phyloP scores from a whole-genome alignment of 2,888 invertebrate species.

The Pammene aurita region DNA sequence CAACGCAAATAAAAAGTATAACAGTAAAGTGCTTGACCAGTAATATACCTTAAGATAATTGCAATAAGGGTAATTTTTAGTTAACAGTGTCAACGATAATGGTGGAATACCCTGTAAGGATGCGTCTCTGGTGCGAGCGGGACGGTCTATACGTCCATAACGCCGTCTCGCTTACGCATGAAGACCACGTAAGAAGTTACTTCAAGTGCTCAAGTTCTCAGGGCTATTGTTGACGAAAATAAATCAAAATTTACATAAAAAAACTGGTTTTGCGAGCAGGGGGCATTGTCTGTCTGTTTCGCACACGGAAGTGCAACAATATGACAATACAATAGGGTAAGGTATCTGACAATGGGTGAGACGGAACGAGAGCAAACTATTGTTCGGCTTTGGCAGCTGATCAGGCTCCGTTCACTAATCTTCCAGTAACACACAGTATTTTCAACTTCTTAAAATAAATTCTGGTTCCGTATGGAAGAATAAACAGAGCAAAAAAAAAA shows the following conservation, averaged over 20 bases:
- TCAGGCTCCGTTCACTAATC: not conserved
- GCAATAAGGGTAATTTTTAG: too few relatives aligned
- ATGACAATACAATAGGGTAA: constrained; percentile 30
- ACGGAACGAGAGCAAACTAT: constrained; percentile 33
- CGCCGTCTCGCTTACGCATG: too few relatives aligned
- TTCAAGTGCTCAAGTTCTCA: constrained; percentile 36
- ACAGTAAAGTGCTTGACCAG: not conserved
- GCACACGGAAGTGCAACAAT: constrained; percentile 42
- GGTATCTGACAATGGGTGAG: constrained; percentile 21
- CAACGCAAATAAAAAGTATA: not conserved
- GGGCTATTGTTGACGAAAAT: constrained; percentile 41
- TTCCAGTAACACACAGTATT: too few relatives aligned
- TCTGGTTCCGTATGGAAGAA: too few relatives aligned
- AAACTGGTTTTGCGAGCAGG: constrained; percentile 41
- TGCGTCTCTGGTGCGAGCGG: too few relatives aligned
- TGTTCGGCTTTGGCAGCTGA: constrained; percentile 23
- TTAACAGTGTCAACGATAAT: too few relatives aligned
- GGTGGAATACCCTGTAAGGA: too few relatives aligned
- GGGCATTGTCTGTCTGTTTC: constrained; percentile 39
- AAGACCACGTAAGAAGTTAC: too few relatives aligned
- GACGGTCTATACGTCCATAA: too few relatives aligned
- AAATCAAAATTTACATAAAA: constrained; percentile 44
- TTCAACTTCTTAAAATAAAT: too few relatives aligned
- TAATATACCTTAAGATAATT: too few relatives aligned
- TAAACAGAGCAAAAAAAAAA: too few relatives aligned